Evolutionary conservation across 2,888 invertebrate genomes (phyloP).

Genomic region (Drosophila borborema): DNA sequence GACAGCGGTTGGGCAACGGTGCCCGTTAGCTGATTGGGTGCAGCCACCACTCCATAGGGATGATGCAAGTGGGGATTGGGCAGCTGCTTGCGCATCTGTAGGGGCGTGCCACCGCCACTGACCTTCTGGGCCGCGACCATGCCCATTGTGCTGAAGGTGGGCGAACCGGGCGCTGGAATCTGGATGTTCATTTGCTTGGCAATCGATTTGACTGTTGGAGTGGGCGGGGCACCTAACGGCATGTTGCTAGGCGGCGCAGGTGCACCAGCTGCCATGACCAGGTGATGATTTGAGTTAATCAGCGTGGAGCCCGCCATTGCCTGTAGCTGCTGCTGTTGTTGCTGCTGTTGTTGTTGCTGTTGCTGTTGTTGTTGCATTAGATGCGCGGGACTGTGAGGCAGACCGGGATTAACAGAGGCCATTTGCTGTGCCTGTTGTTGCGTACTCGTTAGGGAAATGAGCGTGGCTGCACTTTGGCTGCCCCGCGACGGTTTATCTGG

Average conservation of each 20-base stretch:
- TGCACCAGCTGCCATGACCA: conserved; percentile 52
- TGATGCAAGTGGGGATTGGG: conserved; percentile 84
- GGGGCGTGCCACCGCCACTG: conserved; percentile 75
- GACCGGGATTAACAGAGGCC: conserved; percentile 32
- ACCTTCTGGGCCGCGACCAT: conserved; percentile 81
- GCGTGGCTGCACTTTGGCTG: conserved; percentile 48
- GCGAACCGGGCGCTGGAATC: conserved; percentile 70
- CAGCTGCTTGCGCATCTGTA: conserved; percentile 84
- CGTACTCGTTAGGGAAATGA: conserved; percentile 42
- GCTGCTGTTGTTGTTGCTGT: conserved; percentile 69
- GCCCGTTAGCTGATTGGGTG: conserved; percentile 81
- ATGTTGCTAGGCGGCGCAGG: conserved; percentile 66
- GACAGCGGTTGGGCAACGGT: conserved; percentile 70
- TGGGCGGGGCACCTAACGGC: conserved; percentile 80
- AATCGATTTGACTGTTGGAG: conserved; percentile 82
- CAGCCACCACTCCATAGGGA: conserved; percentile 68
- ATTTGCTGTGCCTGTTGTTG: conserved; percentile 49
- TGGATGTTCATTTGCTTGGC: conserved; percentile 83
- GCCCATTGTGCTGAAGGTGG: conserved; percentile 83
- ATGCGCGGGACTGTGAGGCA: conserved; percentile 44
- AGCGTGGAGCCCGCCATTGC: conserved; percentile 78
- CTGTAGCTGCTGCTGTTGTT: conserved; percentile 79
- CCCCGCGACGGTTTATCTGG: conserved; percentile 80
- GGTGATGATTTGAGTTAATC: conserved; percentile 80
- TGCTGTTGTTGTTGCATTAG: conserved; percentile 65